These are phyloP conservation scores for Chalcis sispes DNA, from an alignment of 2,888 invertebrate genomes.

Conservation along the genomic window DNA sequence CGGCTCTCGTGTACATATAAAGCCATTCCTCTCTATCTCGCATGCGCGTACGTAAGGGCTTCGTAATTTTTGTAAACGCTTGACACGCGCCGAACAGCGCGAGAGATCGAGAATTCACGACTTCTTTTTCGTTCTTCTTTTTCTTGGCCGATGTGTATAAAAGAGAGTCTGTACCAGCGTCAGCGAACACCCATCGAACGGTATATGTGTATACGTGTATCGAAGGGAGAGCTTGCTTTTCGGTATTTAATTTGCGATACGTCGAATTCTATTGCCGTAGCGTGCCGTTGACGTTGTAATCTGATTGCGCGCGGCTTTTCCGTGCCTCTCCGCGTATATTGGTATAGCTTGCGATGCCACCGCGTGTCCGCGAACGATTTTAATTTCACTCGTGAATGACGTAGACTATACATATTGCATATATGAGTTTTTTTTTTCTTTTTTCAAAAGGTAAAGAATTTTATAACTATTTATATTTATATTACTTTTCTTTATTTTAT, in stretches of 20 bases:
- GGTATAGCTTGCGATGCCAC: too few species aligned
- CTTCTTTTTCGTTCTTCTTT: background rate
- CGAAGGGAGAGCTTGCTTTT: background rate
- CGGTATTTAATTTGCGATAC: constrained; percentile 40
- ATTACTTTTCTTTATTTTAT: too few species aligned
- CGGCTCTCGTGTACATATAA: background rate
- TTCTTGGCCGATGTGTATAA: background rate
- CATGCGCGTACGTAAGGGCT: constrained; percentile 2
- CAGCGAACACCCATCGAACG: too few species aligned
- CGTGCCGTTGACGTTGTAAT: constrained; percentile 29
- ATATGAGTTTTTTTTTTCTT: background rate
- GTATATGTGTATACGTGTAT: too few species aligned
- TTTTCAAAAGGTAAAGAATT: too few species aligned
- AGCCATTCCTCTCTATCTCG: background rate
- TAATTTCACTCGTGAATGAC: constrained; percentile 7
- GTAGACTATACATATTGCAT: too few species aligned
- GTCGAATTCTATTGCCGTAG: background rate
- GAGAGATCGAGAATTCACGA: too few species aligned
- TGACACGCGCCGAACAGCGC: constrained; percentile 23
- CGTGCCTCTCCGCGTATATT: background rate
- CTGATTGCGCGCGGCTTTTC: constrained; percentile 25
- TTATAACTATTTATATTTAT: too few species aligned
- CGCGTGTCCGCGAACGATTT: too few species aligned
- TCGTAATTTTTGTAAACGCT: background rate
- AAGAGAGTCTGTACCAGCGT: too few species aligned